Evolutionary conservation across 2,888 invertebrate species (phyloP).

Genomic region (Drosophila monieri): DNA sequence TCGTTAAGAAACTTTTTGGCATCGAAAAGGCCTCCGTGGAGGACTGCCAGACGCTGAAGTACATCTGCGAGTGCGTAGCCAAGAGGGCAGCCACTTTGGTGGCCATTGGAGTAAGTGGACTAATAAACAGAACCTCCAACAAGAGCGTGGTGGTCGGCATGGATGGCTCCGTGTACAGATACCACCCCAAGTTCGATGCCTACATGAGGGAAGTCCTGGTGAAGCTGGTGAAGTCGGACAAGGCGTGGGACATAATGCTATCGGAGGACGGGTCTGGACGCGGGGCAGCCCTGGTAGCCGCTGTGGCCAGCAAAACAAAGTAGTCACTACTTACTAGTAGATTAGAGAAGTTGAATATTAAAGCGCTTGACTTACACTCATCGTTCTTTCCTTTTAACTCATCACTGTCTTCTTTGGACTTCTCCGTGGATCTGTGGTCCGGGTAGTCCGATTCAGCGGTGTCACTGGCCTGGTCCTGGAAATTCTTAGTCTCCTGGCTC

Average conservation of each 20-base stretch:
- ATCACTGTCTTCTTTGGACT: not conserved
- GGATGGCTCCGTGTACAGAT: conserved; percentile 97
- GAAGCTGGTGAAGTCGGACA: conserved; percentile 88
- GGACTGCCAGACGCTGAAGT: conserved; percentile 95
- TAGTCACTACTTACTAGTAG: conserved; percentile 39
- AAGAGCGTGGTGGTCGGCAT: conserved; percentile 96
- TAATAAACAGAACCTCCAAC: conserved; percentile 95
- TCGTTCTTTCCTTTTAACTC: conserved; percentile 3
- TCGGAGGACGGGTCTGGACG: conserved; percentile 98
- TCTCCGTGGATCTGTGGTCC: not conserved
- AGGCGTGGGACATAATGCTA: conserved; percentile 95
- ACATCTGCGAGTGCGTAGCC: conserved; percentile 95
- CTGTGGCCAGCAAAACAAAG: conserved; percentile 87
- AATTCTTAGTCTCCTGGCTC: conserved; percentile 31
- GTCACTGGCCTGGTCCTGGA: conserved; percentile 28
- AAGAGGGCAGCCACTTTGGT: conserved; percentile 95
- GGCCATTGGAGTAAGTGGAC: conserved; percentile 93
- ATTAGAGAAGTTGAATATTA: conserved; percentile 34
- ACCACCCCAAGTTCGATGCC: conserved; percentile 97
- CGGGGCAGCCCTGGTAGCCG: conserved; percentile 97
- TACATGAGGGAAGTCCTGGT: conserved; percentile 94
- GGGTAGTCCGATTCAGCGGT: conserved; percentile 16
- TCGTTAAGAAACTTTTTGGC: conserved; percentile 90
- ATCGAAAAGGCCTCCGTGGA: conserved; percentile 88
- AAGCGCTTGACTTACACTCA: conserved; percentile 56